Evolutionary conservation across 1,140 invertebrate species (phyloP), one percentile per base, ranked within the genome.

Genomic region (Lerema accius): DNA sequence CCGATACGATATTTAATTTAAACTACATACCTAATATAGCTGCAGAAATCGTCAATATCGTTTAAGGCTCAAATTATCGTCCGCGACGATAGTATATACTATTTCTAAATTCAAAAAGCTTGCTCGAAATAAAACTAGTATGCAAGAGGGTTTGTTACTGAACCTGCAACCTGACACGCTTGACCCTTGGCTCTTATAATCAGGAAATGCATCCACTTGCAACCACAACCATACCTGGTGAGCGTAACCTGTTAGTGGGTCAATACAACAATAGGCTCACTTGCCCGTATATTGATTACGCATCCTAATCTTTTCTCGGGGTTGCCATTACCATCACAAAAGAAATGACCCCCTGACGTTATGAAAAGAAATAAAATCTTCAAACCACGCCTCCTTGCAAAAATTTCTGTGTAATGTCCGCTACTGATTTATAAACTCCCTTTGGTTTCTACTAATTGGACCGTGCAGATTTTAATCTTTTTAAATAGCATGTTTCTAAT

Each of bases 161-260:
- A 16, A 11, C n/a, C 15, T 23, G 45, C 23, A 65, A 65, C 67
- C 13, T 26, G 63, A 66, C 55, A 66, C 53, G 59, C 67, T 66
- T 70, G 67, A 66, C 67, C 67, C 58, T 17, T 39, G 37, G 51
- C 16, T 55, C 19, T 40, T 42, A 37, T 16, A 9, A 11, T 40
- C 46, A 17, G 32, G 37, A 42, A 62, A 53, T 43, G 35, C 23
- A 39, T 23, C 2, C 58, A 71, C 63, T 71, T 69, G 65, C 65
- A 66, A 51, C 35, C 32, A 17, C 32, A 53, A 32, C 46, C 43
- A 62, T 59, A 63, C 64, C 62, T 64, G 69, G 58, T 76, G 70
- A 73, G 71, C 76, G 49, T 69, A 80, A 87, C 84, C 83, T 87
- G 84, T 73, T 70, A 65, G 17, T 65, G 70, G 83, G 82, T 84